Evolutionary conservation across 1,140 invertebrate species (phyloP), one percentile per base, ranked within the genome.

Genomic region (Apis laboriosa): DNA sequence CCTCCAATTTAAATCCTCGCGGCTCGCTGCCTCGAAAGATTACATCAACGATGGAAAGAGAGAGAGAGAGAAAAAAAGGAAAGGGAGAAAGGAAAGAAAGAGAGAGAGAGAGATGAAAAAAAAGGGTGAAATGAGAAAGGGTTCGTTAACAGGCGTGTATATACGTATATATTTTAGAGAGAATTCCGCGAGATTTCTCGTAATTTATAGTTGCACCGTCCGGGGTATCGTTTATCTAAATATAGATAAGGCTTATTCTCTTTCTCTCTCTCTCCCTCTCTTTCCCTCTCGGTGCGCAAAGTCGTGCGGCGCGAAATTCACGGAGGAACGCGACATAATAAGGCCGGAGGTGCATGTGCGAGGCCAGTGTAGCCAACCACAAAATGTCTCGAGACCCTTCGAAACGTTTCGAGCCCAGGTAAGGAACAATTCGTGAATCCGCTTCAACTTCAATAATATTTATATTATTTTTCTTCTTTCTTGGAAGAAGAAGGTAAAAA

Each of bases 201-300:
- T 61, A 71, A 79, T 79, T 79, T 79, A 79, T 71, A 43, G 43
- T 71, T 70, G 51, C 34, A 51, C 51, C 66, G 55, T 21, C 34
- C 66, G 53, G n/a, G 51, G 43, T 77, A 77, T 77, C 76, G 19
- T 77, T 67, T 67, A 79, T 79, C 66, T 61, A 71, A 68, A 56
- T 71, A 79, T 53, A 71, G 77, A 79, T 77, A 77, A 77, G 76
- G 77, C 67, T 55, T 79, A 61, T 79, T 68, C 66, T 49, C 60
- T 67, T 11, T 34, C 34, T 28, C 61, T 28, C n/a, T 61, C 13
- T 28, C 61, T 5, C 21, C 63, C 56, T 71, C 28, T 61, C 43
- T 49, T 68, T 70, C 56, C 28, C 34, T 72, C n/a, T 28, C 5
- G n/a, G 53, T 28, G 63, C 0, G 77, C 21, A 71, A 63, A 72